Base-by-base conservation (phyloP, 2,888 invertebrate genomes). In the Leucoptera coffeella region DNA sequence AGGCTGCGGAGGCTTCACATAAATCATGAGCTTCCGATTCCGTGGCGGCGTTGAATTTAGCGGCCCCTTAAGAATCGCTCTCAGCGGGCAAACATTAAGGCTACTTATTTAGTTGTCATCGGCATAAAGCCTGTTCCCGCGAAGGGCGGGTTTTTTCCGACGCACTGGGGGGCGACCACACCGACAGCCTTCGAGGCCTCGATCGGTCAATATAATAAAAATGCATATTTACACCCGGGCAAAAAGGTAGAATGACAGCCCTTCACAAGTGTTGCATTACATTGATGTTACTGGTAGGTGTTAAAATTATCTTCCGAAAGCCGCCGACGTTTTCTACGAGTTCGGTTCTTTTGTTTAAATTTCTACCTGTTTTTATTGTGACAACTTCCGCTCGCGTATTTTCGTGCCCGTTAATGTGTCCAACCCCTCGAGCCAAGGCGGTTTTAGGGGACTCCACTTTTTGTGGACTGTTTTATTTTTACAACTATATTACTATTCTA, bases 201-300 rank as follows among this genome's bases (percentile, higher is more conserved):
- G 54, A 55, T 59, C 47, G 48, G 56, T 59, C 62, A 65, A 67
- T 54, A 65, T 50, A 64, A 67, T 65, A 64, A 65, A 67, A 59
- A 47, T 49, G 53, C 48, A 57, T 65, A 67, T 65, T 65, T 60
- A 65, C 57, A 55, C 47, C 58, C 45, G 48, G 55, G 56, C 44
- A 42, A 38, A 51, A 17, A 7, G 6, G 17, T 17, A 17, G 9
- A 17, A 9, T n/a, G n/a, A n/a, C n/a, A n/a, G n/a, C n/a, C n/a
- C n/a, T n/a, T n/a, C n/a, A n/a, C n/a, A n/a, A n/a, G n/a, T n/a
- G n/a, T n/a, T n/a, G n/a, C n/a, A n/a, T n/a, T n/a, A n/a, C n/a
- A n/a, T n/a, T n/a, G n/a, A n/a, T n/a, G n/a, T n/a, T n/a, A n/a
- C n/a, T n/a, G n/a, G n/a, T n/a, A n/a, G n/a, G n/a, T n/a, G n/a